These are phyloP conservation scores for Linyphia triangularis DNA, from an alignment of 2,888 invertebrate genomes.

Conservation along the genomic window DNA sequence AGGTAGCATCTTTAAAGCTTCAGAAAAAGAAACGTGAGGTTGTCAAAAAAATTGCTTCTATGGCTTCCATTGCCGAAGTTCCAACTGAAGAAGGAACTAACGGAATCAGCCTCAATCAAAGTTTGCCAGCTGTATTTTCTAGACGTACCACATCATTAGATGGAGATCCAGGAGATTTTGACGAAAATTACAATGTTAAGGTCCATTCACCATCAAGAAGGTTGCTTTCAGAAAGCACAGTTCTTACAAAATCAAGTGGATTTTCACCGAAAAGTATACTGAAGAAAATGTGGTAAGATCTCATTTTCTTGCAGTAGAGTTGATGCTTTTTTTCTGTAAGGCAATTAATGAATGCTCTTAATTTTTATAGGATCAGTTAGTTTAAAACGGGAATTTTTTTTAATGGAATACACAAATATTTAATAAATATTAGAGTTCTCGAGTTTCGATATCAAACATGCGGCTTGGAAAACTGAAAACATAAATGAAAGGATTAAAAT, in stretches of 20 bases:
- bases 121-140: background rate
- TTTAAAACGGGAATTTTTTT: no score
- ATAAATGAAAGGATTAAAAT: no score
- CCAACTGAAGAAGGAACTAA: background rate
- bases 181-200: slow-evolving; percentile 24
- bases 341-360: no score
- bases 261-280: background rate
- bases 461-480: no score
- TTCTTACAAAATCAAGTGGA: background rate
- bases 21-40: background rate
- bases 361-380: no score
- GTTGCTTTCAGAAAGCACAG: background rate
- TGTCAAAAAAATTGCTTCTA: background rate
- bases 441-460: no score
- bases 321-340: background rate
- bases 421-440: no score
- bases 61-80: slow-evolving; percentile 30
- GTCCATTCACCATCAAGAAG: background rate
- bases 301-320: background rate
- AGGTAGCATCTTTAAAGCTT: background rate
- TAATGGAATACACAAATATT: no score
- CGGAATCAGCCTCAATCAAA: background rate
- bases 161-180: background rate
- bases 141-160: background rate
- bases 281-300: slow-evolving; percentile 37